These are phyloP conservation scores for Cordilura impudica DNA, from an alignment of 2,888 invertebrate genomes.

Conservation along the genomic window DNA sequence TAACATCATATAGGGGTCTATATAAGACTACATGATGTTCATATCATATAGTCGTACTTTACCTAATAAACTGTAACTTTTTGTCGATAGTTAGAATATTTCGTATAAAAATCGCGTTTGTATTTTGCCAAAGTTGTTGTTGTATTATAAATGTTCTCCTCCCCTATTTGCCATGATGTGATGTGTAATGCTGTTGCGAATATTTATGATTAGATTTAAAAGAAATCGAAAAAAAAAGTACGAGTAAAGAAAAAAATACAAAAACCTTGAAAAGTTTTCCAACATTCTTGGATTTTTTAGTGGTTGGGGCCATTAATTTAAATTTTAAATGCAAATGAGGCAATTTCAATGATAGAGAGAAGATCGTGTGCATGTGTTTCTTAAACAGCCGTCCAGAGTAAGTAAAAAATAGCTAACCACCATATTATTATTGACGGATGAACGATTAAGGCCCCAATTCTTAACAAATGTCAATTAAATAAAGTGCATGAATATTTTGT, in stretches of 20 bases:
- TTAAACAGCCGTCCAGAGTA: background rate
- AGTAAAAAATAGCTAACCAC: slow-evolving; percentile 36
- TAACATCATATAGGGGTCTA: too few relatives aligned
- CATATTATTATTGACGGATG: background rate
- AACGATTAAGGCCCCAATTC: slow-evolving; percentile 56
- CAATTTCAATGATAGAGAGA: slow-evolving; percentile 70
- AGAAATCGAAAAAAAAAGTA: slow-evolving; percentile 10
- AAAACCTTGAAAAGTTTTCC: slow-evolving; percentile 63
- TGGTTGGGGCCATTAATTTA: slow-evolving; percentile 74
- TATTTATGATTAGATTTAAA: slow-evolving; percentile 72
- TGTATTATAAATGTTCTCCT: slow-evolving; percentile 26
- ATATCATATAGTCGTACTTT: too few relatives aligned
- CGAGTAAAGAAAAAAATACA: background rate
- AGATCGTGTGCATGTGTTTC: slow-evolving; percentile 55
- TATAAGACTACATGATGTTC: too few relatives aligned
- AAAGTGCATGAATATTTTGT: slow-evolving; percentile 65
- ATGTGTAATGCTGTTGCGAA: slow-evolving; percentile 69
- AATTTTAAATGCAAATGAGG: slow-evolving; percentile 76
- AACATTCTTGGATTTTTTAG: slow-evolving; percentile 69
- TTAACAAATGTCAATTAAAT: slow-evolving; percentile 70
- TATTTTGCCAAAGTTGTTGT: slow-evolving; percentile 32
- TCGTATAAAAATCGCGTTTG: slow-evolving; percentile 73
- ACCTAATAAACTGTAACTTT: background rate
- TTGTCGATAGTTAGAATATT: slow-evolving; percentile 71
- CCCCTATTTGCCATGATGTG: slow-evolving; percentile 37